Evolutionary conservation across 1,140 invertebrate genomes (phyloP).

Genomic region (Phocides pigmalion): DNA sequence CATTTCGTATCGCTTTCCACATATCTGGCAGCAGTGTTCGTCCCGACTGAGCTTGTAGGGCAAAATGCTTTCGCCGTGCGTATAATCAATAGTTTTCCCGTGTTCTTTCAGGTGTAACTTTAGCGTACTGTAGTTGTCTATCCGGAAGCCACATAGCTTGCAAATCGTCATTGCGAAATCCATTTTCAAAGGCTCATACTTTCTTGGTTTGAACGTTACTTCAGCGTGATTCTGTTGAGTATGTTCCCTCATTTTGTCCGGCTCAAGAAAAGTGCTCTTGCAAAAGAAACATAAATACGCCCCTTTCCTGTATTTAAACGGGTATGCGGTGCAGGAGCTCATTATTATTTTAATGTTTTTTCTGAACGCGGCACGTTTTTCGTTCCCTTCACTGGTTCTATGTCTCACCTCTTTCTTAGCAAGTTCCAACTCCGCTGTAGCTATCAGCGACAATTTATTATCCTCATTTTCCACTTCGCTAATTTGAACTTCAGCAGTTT

Average conservation of each 20-base stretch:
- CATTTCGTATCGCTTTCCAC: constrained; percentile 71
- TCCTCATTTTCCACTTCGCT: constrained; percentile 53
- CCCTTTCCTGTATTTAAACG: constrained; percentile 75
- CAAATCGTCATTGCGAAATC: constrained; percentile 62
- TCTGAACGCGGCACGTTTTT: constrained; percentile 60
- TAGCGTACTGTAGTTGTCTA: constrained; percentile 56
- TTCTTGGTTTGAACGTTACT: constrained; percentile 56
- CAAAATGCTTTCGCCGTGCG: constrained; percentile 64
- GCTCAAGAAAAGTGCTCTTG: constrained; percentile 66
- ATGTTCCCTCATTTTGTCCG: constrained; percentile 68
- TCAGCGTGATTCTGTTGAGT: constrained; percentile 55
- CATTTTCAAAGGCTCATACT: constrained; percentile 77
- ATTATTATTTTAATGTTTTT: constrained; percentile 70
- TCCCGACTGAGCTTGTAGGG: constrained; percentile 71
- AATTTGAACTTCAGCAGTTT: constrained; percentile 52
- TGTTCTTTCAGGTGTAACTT: constrained; percentile 67
- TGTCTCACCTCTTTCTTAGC: constrained; percentile 29
- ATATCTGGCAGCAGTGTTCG: constrained; percentile 67
- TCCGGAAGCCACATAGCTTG: constrained; percentile 58
- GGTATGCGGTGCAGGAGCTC: constrained; percentile 65
- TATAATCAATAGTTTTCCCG: constrained; percentile 57
- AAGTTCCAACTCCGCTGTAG: constrained; percentile 32
- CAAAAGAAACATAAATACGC: constrained; percentile 72
- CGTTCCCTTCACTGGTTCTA: constrained; percentile 48
- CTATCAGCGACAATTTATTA: constrained; percentile 40